These are phyloP conservation scores for Chanos chanos DNA, from an alignment of 2,797 vertebrate species.

Conservation along the genomic window DNA sequence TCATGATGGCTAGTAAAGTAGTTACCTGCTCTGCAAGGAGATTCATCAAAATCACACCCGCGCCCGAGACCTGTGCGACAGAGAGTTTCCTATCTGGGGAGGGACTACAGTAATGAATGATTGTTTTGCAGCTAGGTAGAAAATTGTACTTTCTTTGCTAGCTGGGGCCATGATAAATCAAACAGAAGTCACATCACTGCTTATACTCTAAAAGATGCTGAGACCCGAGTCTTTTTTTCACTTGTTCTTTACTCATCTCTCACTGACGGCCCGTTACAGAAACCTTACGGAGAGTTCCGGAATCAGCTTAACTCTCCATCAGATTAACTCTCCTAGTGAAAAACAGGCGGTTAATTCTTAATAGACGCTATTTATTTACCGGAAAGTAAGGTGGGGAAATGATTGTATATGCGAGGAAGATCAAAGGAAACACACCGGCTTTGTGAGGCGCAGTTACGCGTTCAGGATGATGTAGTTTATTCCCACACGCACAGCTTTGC, in stretches of 20 bases:
- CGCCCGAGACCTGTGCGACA: conserved; percentile 79
- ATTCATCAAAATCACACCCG: conserved; percentile 96
- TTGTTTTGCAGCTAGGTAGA: conserved; percentile 98
- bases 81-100: conserved; percentile 92
- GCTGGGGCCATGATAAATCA: conserved; percentile 97
- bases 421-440: conserved; percentile 19
- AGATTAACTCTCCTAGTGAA: too few species aligned
- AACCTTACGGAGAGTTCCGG: too few species aligned
- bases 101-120: conserved; percentile 99
- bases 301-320: too few species aligned
- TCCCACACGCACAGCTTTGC: conserved; percentile 11
- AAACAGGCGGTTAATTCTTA: neutral
- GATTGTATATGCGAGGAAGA: conserved; percentile 34
- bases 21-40: conserved; percentile 94
- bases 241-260: conserved; percentile 33
- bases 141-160: conserved; percentile 99
- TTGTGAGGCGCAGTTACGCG: conserved; percentile 17
- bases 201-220: conserved; percentile 90
- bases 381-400: conserved; percentile 31
- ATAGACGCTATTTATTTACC: conserved; percentile 38
- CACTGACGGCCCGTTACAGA: conserved; percentile 8
- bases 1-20: conserved; percentile 97
- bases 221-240: conserved; percentile 83
- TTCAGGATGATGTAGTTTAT: conserved; percentile 22
- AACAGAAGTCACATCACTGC: conserved; percentile 85